Base-by-base conservation (phyloP, 2,797 vertebrate species). In the Macropodus opercularis region DNA sequence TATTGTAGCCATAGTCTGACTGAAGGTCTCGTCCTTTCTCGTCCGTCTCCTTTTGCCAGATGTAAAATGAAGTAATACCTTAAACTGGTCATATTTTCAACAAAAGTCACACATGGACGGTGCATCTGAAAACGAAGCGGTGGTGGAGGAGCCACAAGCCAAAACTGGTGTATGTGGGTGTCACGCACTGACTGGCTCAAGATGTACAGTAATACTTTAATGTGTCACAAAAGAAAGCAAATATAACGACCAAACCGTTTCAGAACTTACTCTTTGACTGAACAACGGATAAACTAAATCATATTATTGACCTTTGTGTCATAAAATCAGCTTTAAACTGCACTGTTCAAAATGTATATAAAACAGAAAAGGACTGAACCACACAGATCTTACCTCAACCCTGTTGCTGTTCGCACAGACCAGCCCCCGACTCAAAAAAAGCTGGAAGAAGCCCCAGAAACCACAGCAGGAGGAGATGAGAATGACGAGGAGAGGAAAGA, bases 391-490 rank as follows among this genome's bases (percentile, higher is more conserved):
- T 62, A 72, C 71, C 68, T 82, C 76, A 69, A 38, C 60, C 62
- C 34, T 39, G 53, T 75, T 66, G 71, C 43, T 85, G 84, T 84
- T 84, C 80, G 72, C 74, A 83, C 55, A 57, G 68, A 80, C 69
- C 23, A 52, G 53, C 62, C 69, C 47, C 57, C 12, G 69, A 63
- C 63, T 77, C 61, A 75, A 84, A 87, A 88, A 87, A 70, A 75
- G 65, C 24, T 72, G 47, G 64, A 75, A 48, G 22, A 46, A 54
- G 70, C 69, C 61, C 41, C 55, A 72, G 79, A 84, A 89, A 70
- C 63, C 35, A 6, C 21, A 54, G 50, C 32, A 67, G 42, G 50
- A 57, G 61, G 34, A 54, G 61, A 80, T 60, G 71, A 65, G 56
- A 73, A 64, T 7, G 62, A 76, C 53, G 63, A 69, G 21, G 34